Percentiles rank a stretch among this genome's conserved stretches.
Conservation (phyloP, 2,113 vertebrate species). For the Pangasianodon hypophthalmus region DNA sequence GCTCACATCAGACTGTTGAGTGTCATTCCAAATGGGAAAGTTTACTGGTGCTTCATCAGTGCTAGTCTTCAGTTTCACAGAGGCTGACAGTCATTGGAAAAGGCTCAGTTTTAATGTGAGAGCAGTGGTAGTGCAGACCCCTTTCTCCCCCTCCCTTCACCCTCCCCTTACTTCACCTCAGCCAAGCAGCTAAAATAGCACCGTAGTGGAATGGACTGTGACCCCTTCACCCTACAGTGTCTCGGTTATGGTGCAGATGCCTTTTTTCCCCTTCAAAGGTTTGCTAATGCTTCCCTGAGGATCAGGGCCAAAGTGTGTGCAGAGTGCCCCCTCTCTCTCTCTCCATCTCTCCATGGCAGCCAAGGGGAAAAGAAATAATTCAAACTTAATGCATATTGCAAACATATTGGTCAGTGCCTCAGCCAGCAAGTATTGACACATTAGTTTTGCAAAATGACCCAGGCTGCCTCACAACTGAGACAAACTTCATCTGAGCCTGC, state of each 20-base stretch:
- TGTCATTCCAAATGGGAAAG: constrained; percentile 12
- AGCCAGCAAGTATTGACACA: constrained; percentile 72
- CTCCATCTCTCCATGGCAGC: constrained; percentile 60
- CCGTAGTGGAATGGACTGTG: constrained; percentile 55
- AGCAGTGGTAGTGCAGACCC: background rate
- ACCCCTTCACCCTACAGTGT: constrained; percentile 60
- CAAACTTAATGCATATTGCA: constrained; percentile 78
- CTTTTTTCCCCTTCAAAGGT: constrained; percentile 66
- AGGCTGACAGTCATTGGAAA: constrained; percentile 33
- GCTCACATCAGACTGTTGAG: constrained; percentile 3
- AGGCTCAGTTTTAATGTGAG: constrained; percentile 33
- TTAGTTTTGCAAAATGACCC: constrained; percentile 81
- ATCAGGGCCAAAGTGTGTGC: constrained; percentile 47
- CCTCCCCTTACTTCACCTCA: constrained; percentile 38
- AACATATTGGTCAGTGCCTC: constrained; percentile 73
- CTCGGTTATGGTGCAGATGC: constrained; percentile 61
- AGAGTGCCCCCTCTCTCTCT: constrained; percentile 51
- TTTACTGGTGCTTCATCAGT: constrained; percentile 33
- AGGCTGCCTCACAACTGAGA: constrained; percentile 67
- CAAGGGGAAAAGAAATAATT: constrained; percentile 78
- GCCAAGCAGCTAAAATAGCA: constrained; percentile 48
- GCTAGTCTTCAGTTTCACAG: constrained; percentile 32
- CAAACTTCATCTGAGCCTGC: constrained; percentile 58
- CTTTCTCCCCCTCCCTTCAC: background rate
- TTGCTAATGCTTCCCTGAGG: constrained; percentile 60